phyloP scores from a whole-genome alignment of 2,888 invertebrate genomes.

The Spisula solida region DNA sequence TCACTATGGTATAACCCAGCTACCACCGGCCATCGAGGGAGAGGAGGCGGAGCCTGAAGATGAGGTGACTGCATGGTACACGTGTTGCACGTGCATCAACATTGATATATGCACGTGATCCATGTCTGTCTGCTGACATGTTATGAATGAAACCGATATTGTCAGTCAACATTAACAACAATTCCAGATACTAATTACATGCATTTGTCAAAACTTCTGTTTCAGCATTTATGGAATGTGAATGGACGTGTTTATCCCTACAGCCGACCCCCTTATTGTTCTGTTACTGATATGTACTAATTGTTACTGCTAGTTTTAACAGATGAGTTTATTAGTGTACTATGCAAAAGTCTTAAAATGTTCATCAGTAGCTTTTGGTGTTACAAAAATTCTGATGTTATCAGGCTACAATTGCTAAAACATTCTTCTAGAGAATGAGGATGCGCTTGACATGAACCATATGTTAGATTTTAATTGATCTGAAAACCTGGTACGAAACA shows the following conservation, averaged over 20 bases:
- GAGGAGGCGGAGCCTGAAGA: conserved; percentile 74
- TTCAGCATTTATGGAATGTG: background rate
- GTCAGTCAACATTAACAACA: background rate
- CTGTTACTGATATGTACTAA: background rate
- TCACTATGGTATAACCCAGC: conserved; percentile 84
- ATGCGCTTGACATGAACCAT: no score
- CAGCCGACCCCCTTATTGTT: background rate
- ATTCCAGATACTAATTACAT: background rate
- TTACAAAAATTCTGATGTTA: no score
- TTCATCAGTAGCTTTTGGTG: no score
- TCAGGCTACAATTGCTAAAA: no score
- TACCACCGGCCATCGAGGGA: conserved; percentile 80
- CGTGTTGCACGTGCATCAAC: conserved; percentile 34
- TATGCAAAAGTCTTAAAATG: background rate
- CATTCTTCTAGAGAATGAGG: no score
- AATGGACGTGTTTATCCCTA: conserved; percentile 5
- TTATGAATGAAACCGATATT: background rate
- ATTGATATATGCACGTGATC: conserved; percentile 23
- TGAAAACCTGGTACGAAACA: no score
- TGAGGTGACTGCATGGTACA: conserved; percentile 63
- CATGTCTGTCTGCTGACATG: conserved; percentile 19
- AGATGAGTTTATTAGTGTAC: background rate
- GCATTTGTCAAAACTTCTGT: background rate
- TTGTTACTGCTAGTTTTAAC: conserved; percentile 8
- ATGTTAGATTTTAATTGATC: no score